Evolutionary conservation across 1,140 invertebrate genomes (phyloP).

Genomic region (Dendrolimus kikuchii): DNA sequence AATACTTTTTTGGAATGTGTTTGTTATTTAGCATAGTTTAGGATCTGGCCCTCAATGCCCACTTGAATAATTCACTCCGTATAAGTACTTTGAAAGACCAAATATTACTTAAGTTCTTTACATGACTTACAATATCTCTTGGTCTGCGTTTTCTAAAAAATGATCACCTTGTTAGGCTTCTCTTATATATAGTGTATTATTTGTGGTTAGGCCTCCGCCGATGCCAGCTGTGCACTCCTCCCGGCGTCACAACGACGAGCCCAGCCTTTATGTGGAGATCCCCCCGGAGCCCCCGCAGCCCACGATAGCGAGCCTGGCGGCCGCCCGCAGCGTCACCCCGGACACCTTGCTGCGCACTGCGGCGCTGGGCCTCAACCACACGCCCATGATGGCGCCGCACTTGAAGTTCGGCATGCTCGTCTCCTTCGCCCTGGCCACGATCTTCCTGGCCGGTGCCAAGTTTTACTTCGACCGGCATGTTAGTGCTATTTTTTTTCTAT

Average conservation of each 20-base stretch:
- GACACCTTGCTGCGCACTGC: slow-evolving; percentile 56
- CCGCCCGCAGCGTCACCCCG: slow-evolving; percentile 55
- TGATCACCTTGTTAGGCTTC: no score
- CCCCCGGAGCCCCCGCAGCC: slow-evolving; percentile 48
- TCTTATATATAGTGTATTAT: no score
- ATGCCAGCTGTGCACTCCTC: slow-evolving; percentile 36
- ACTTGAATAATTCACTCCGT: no score
- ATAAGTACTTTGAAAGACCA: no score
- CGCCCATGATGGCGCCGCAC: slow-evolving; percentile 71
- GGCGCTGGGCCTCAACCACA: slow-evolving; percentile 56
- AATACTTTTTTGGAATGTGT: no score
- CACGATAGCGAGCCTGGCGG: slow-evolving; percentile 55
- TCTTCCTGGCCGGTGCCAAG: slow-evolving; percentile 77
- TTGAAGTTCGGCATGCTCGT: slow-evolving; percentile 79
- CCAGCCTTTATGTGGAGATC: slow-evolving; percentile 61
- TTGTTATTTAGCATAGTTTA: no score
- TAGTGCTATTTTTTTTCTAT: slow-evolving; percentile 20
- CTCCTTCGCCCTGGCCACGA: slow-evolving; percentile 76
- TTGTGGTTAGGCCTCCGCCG: slow-evolving; percentile 34
- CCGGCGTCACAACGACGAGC: slow-evolving; percentile 35
- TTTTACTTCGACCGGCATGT: slow-evolving; percentile 80
- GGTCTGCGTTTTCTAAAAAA: no score
- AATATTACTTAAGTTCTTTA: no score
- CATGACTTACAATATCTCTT: no score
- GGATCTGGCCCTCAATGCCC: no score